These are phyloP conservation scores for Procavia capensis DNA, from an alignment of 2,113 vertebrate species.

Conservation along the genomic window DNA sequence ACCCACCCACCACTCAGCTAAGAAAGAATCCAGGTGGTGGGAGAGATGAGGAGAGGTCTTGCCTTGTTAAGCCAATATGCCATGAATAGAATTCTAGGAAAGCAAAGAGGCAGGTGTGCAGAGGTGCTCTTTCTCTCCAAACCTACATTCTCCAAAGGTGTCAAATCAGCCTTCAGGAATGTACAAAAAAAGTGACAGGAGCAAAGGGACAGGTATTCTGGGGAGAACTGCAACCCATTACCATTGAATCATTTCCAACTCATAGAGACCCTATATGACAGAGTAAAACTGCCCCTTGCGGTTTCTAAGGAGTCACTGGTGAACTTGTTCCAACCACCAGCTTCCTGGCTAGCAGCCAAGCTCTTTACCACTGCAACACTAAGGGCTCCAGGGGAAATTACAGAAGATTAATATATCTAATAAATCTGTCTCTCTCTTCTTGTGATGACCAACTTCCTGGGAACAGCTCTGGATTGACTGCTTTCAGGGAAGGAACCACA, in stretches of 20 bases:
- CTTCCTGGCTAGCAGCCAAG: too few relatives aligned
- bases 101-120: accelerated
- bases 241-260: too few relatives aligned
- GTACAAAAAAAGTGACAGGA: not conserved
- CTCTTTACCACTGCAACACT: too few relatives aligned
- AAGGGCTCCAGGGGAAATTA: not conserved
- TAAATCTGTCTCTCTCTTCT: not conserved
- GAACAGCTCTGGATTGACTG: not conserved
- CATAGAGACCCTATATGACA: too few relatives aligned
- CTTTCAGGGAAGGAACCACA: not conserved
- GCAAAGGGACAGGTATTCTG: not conserved
- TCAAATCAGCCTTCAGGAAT: not conserved
- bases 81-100: too few relatives aligned
- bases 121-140: not conserved
- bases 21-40: not conserved
- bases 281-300: too few relatives aligned
- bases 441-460: not conserved
- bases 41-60: not conserved
- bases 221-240: too few relatives aligned
- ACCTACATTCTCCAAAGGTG: not conserved
- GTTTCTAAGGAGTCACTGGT: too few relatives aligned
- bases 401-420: not conserved
- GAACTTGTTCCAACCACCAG: too few relatives aligned
- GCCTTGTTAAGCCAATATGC: not conserved
- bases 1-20: too few relatives aligned